Base-by-base conservation (phyloP, 2,797 vertebrate genomes). In the Poeciliopsis infans region DNA sequence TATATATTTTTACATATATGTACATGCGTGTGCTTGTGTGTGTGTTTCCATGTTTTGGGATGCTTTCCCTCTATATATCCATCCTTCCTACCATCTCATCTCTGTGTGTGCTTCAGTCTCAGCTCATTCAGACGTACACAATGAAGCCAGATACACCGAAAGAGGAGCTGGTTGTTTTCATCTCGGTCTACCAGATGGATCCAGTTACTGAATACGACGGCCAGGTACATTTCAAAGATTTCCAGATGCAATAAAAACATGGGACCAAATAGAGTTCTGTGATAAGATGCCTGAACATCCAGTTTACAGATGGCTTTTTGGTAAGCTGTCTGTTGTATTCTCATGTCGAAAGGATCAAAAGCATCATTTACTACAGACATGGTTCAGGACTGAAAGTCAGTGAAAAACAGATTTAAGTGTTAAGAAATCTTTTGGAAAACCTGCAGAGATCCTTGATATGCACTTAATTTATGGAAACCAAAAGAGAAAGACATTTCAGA, bases 181-280 rank as follows among this genome's bases (percentile, higher is more conserved):
- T 99, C 86, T 96, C 95, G 43, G 93, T 95, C 28, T 96, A 97
- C 78, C 96, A 97, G 80, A 95, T 98, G 95, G 95, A 96, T 46
- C 91, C 96, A 39, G 97, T 98, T 81, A 97, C 97, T 10, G 97
- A 99, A 79, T 98, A 97, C 82, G 96, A 95, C 13, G 91, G 93
- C 5, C 87, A 96, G 97, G 98, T 98, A 91, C 74, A 70, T 6
- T 72, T 59, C 36, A 23, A 51, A 39, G 0, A 72, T 66, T 79
- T 76, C 76, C 0, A 55, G 4, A 36, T 18, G 23, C 49, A 74
- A 66, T 66, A 36, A 18, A 64, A 18, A 39, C 1, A 33, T 61
- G 6, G 6, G 59, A 61, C 18, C 15, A 61, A 20, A 20, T 8
- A 36, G 16, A 66, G 61, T 39, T 66, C 16, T 66, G 57, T 33